Evolutionary conservation across 2,113 vertebrate species (phyloP).

Genomic region (Furnarius figulus): DNA sequence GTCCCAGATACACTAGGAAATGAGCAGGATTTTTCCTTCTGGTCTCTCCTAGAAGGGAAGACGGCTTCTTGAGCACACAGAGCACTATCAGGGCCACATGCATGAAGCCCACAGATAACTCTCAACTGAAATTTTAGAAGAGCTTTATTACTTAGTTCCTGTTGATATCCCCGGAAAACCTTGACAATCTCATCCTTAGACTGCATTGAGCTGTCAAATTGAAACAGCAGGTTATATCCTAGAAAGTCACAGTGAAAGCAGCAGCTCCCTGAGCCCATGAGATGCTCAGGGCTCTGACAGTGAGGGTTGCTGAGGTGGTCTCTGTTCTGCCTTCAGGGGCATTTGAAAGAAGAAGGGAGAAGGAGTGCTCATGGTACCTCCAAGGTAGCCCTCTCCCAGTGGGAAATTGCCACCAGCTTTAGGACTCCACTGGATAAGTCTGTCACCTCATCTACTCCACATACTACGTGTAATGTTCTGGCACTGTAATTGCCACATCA

Average conservation of each 20-base stretch:
- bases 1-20: neutral
- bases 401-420: neutral
- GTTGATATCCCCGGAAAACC: neutral
- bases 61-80: neutral
- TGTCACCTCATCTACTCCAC: neutral
- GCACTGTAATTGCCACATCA: neutral
- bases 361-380: neutral
- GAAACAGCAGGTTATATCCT: neutral
- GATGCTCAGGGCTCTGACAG: neutral
- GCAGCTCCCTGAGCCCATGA: neutral
- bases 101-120: neutral
- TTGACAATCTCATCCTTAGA: neutral
- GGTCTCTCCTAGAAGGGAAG: neutral
- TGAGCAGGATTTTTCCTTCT: neutral
- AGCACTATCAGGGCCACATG: neutral
- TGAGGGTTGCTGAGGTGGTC: neutral
- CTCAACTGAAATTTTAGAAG: neutral
- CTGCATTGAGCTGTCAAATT: neutral
- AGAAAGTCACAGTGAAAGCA: neutral
- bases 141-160: neutral
- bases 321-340: neutral
- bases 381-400: neutral
- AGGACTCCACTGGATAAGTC: neutral
- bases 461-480: neutral
- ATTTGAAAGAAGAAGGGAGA: neutral